phyloP scores from a whole-genome alignment of 37 sponge, comb jelly and placozoan species.

The Lycopodina hypogea region DNA sequence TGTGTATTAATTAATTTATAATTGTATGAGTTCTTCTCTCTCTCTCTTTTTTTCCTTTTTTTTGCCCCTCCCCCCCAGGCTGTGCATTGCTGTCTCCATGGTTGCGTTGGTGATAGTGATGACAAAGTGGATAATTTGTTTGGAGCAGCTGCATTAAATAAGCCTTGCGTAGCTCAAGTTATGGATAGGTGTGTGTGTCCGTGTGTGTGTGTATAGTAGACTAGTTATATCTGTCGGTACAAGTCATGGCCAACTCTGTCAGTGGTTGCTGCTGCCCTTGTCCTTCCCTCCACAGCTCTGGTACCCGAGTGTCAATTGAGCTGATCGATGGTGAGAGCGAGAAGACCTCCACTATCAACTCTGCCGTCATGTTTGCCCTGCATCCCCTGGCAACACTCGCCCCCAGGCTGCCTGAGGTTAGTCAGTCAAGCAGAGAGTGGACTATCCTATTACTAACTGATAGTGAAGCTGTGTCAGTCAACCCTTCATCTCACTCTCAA shows the following conservation, averaged over 20 bases:
- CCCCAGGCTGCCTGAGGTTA: conserved; percentile 47
- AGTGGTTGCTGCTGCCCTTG: neutral
- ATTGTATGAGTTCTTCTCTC: too few species aligned
- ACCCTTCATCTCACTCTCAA: neutral
- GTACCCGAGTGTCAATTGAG: conserved; percentile 43
- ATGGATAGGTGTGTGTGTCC: conserved; percentile 41
- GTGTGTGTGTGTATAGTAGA: conserved; percentile 5
- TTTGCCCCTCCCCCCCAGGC: conserved; percentile 43
- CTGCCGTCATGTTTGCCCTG: conserved; percentile 18
- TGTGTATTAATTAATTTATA: conserved; percentile 3
- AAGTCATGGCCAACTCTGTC: neutral
- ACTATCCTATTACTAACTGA: too few species aligned
- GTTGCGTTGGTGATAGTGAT: conserved; percentile 3
- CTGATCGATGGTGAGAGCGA: conserved; percentile 33
- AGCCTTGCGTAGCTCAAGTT: conserved; percentile 34
- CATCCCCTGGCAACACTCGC: conserved; percentile 35
- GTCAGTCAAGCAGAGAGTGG: conserved; percentile 1
- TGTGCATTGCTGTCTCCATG: conserved; percentile 59
- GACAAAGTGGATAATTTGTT: conserved; percentile 33
- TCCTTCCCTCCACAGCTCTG: conserved; percentile 19
- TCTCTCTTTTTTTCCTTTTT: neutral
- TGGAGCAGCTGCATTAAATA: conserved; percentile 11
- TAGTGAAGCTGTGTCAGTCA: too few species aligned
- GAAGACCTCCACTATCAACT: conserved; percentile 43
- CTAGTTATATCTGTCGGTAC: neutral